phyloP scores from a whole-genome alignment of 2,113 vertebrate genomes.

The Pampusana beccarii region DNA sequence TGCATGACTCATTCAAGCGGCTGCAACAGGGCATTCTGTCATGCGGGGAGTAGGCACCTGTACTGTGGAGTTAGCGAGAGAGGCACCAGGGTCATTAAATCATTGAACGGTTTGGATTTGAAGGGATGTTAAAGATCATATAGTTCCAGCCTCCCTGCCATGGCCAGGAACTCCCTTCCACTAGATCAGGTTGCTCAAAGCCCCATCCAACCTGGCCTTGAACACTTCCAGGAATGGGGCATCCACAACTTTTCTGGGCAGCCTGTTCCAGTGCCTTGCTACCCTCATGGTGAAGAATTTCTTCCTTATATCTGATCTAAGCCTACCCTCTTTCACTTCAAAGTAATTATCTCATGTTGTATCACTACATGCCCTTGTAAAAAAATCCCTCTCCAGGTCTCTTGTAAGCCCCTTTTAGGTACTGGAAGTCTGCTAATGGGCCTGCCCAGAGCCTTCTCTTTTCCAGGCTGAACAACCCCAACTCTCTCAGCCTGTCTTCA shows the following conservation, averaged over 20 bases:
- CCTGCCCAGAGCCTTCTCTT: neutral
- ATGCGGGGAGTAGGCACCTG: rapidly evolving
- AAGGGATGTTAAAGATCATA: neutral
- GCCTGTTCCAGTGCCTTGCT: neutral
- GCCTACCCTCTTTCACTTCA: neutral
- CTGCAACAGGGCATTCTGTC: rapidly evolving
- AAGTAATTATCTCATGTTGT: neutral
- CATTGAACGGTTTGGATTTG: neutral
- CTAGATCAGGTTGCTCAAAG: neutral
- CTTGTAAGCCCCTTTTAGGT: neutral
- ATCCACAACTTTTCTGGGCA: neutral
- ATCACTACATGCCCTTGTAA: neutral
- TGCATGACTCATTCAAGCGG: neutral
- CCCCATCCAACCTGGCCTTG: neutral
- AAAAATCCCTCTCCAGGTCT: neutral
- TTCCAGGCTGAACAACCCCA: neutral
- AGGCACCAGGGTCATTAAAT: neutral
- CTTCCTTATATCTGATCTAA: neutral
- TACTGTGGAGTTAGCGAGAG: neutral
- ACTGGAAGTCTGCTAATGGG: neutral
- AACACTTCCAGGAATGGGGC: neutral
- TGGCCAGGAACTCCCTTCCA: neutral
- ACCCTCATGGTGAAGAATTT: neutral
- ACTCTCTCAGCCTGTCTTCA: neutral
- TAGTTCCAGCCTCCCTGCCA: neutral